Base-by-base conservation (phyloP, 2,113 vertebrate species). In the Chionomys nivalis region DNA sequence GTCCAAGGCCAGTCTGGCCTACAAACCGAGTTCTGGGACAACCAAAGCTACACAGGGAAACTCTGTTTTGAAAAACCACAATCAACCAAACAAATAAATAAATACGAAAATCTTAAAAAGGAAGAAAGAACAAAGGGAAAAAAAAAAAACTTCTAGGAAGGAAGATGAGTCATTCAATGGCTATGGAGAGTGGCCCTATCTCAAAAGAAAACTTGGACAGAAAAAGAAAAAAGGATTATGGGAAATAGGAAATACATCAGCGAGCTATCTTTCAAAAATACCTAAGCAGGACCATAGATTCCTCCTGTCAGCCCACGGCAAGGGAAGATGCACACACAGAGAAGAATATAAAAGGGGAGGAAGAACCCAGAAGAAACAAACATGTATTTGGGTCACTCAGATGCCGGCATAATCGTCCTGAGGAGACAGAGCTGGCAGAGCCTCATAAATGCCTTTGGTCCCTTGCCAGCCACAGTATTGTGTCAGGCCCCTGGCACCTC, bases 241-340 rank as follows among this genome's bases (percentile, higher is more conserved):
- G 76, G 47, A 65, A 85, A 36, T 16, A 14, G 58, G 31, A 28
- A 70, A n/a, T 1, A 4, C 52, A 49, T 77, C 75, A 28, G 21
- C 31, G 81, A 87, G 39, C 47, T 87, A 44, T 42, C 68, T 31
- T 78, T 76, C 77, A 93, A 96, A 95, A 94, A 90, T 93, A 90
- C 81, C 52, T 44, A 11, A 21, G 36, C 1, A 52, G 33, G 14
- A n/a, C 12, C 58, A 21, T 0, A 66, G 77, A 91, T 39, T 47
- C 33, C 73, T 23, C 47, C 76, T n/a, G 24, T 19, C 1, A 0
- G 24, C 55, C n/a, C 78, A 14, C 8, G 42, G 31, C 21, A 2
- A 79, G 13, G 19, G 65, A 23, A 65, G 77, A 21, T 0, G 0
- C 4, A 2, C 83, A 63, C 23, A 83, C n/a, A 76, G 39, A 68